Evolutionary conservation across 2,797 vertebrate species (phyloP), one percentile per base, ranked within the genome.

Genomic region (Halcyon chelicuti): DNA sequence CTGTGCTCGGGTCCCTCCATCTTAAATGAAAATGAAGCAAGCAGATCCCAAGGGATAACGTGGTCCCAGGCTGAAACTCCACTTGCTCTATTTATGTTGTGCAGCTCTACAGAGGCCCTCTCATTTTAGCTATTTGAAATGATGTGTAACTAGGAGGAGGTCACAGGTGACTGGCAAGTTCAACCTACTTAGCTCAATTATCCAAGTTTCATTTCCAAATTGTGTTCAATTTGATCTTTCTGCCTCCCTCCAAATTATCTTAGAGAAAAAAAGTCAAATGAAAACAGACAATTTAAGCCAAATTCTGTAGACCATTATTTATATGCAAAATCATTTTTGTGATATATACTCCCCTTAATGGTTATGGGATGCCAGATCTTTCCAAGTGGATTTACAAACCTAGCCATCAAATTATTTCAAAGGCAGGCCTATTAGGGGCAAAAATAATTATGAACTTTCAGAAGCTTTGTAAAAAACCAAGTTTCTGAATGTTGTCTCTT

Each of bases 141-240:
- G 68, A 89, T 90, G 89, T 92, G 77, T 92, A 97, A 87, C 91
- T 93, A 84, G 87, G 88, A 90, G 54, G 75, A 97, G 97, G 97
- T 98, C 96, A 97, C 88, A 97, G 94, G 96, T 96, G 94, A 97
- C 96, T 82, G 96, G 95, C 95, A 95, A 97, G 96, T 96, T 98
- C 97, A 98, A 86, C 91, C 76, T 93, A 96, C 95, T 97, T 97
- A 97, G 95, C 88, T 97, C 97, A 97, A 97, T 98, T 97, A 97
- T 94, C 91, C 96, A 97, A 95, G 88, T 97, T 98, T 96, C 96
- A 91, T 97, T 97, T 97, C 91, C 90, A 98, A 97, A 98, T 96
- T 96, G 93, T 93, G 85, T 95, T 98, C 95, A 96, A 77, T 96
- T 96, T 96, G 73, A 97, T 97, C 95, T 95, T 95, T 72, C 80